Evolutionary conservation across 2,113 vertebrate genomes (phyloP), one percentile per base, ranked within the genome.

Genomic region (Tyrannus savana): DNA sequence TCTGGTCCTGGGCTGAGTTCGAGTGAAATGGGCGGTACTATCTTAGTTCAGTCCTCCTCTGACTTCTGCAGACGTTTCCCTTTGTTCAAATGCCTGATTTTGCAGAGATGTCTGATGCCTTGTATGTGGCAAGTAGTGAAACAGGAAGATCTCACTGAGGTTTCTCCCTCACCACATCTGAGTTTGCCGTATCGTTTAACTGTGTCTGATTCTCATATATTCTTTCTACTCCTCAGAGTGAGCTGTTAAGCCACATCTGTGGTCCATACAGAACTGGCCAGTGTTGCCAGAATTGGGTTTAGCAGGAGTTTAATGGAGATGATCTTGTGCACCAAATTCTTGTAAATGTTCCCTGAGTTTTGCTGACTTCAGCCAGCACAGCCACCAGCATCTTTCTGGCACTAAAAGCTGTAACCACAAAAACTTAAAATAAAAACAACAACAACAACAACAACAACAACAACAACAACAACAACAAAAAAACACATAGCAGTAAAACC

Each of bases 331-430:
- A 6, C 77, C 5, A 9, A 82, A 44, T 89, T 73, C 73, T 75
- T 72, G 64, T 74, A 77, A 81, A 72, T 35, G n/a, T 89, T 95
- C 64, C 64, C 67, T 39, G 68, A 82, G 56, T 94, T 95, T 50
- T 96, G 90, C 89, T 95, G 96, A 75, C 80, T 89, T 93, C 35
- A 93, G 47, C 50, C 76, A 75, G 68, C 64, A 10, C 39, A 77
- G 75, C 64, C 68, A 93, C 35, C 47, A 66, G 52, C 52, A 52
- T 90, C 66, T 59, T 84, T 87, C 62, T 92, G 84, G 41, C 56
- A 44, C 56, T 78, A 12, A 81, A 77, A 75, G 5, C 64, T 80
- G 1, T 25, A 81, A 56, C 86, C 76, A 59, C 72, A 89, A 74
- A 66, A 52, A 18, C 33, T 63, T 74, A 60, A 83, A 87, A 84